phyloP scores from a whole-genome alignment of 2,113 vertebrate species.

The Gymnarchus niloticus region DNA sequence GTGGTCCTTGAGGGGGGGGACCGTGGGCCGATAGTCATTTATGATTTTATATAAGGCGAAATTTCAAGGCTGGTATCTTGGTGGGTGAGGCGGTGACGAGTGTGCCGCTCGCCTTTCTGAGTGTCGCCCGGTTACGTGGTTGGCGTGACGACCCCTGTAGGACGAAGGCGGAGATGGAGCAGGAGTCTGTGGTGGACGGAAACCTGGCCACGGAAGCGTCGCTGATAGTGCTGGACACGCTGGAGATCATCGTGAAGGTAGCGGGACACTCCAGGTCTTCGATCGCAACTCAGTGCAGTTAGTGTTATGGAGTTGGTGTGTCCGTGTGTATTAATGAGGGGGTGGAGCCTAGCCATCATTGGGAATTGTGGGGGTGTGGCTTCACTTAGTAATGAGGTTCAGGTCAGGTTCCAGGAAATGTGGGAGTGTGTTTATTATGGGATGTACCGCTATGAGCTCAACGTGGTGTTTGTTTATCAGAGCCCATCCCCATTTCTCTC shows the following conservation, averaged over 20 bases:
- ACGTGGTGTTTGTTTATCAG: background rate
- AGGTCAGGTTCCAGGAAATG: background rate
- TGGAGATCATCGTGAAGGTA: slow-evolving; percentile 88
- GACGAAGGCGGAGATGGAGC: slow-evolving; percentile 79
- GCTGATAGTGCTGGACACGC: slow-evolving; percentile 76
- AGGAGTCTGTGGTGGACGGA: slow-evolving; percentile 82
- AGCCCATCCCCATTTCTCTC: background rate
- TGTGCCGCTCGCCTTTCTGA: background rate
- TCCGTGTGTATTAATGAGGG: background rate
- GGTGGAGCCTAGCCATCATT: too few relatives aligned
- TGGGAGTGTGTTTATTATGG: background rate
- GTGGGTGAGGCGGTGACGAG: background rate
- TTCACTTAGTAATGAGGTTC: background rate
- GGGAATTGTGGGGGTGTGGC: background rate
- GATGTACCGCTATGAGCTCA: background rate
- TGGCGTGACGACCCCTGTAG: slow-evolving; percentile 44
- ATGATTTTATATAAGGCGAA: too few relatives aligned
- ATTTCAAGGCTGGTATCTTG: background rate
- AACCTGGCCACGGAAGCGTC: slow-evolving; percentile 81
- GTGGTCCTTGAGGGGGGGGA: too few relatives aligned
- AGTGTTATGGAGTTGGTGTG: background rate
- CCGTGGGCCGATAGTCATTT: too few relatives aligned
- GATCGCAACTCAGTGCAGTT: background rate
- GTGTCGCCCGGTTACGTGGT: background rate
- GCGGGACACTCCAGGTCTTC: background rate